These are phyloP conservation scores for Trichoplusia ni DNA, from an alignment of 1,140 invertebrate genomes.

Conservation along the genomic window DNA sequence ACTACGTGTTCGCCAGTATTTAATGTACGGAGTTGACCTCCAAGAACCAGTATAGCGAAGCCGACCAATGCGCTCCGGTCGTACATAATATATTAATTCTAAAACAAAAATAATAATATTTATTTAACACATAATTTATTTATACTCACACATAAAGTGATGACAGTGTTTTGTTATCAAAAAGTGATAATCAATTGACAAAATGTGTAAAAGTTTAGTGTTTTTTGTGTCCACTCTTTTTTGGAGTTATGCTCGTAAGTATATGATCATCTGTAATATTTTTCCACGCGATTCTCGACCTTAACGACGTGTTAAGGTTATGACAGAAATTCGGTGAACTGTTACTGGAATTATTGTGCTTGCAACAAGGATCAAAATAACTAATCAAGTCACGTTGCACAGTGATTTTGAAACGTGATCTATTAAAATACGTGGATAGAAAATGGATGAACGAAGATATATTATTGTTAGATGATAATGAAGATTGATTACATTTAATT, in stretches of 20 bases:
- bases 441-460: neutral
- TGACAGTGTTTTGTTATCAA: constrained; percentile 29
- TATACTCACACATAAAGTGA: constrained; percentile 36
- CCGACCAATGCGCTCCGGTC: constrained; percentile 50
- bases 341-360: neutral
- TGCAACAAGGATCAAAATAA: neutral
- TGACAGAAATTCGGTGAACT: neutral
- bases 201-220: constrained; percentile 31
- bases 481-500: constrained; percentile 12
- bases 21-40: constrained; percentile 57
- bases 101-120: constrained; percentile 1
- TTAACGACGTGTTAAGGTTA: neutral
- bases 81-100: constrained; percentile 28
- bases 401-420: neutral
- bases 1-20: constrained; percentile 38
- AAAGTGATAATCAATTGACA: neutral
- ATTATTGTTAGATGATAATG: neutral
- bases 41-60: constrained; percentile 58
- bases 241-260: constrained; percentile 41
- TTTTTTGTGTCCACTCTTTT: constrained; percentile 34
- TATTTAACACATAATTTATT: constrained; percentile 26
- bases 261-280: neutral
- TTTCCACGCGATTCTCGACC: neutral
- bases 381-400: constrained; percentile 9
- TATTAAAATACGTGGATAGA: neutral